Evolutionary conservation across 2,888 invertebrate genomes (phyloP), one percentile per base, ranked within the genome.

Genomic region (Crepidodera aurea): DNA sequence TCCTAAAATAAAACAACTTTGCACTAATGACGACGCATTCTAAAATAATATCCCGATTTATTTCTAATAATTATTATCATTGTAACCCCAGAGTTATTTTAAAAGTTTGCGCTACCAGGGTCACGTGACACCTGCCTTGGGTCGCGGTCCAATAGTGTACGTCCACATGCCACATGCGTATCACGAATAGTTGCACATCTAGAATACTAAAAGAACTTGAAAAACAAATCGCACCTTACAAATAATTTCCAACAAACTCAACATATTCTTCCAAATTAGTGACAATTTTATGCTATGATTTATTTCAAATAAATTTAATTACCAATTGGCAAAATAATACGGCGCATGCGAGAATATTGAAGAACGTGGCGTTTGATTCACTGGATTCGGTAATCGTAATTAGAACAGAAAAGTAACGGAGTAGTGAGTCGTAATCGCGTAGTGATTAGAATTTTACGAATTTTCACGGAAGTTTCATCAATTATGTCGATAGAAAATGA

Each of bases 131-230:
- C 46, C 53, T 57, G 27, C 29, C 42, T 22, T 25, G 42, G 32
- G 25, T 39, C 27, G 34, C 32, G 19, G 71, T 72, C 84, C 84
- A 84, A 84, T 84, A 72, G 72, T 69, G 65, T 73, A 64, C 75
- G 73, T 83, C 83, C 84, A 84, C 84, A 84, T 84, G 82, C 81
- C 60, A 60, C 64, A 62, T 66, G 60, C 63, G 63, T 67, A 61
- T 48, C 27, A 18, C 60, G 25, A 40, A 44, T 32, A 27, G 37
- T 10, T 40, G 10, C 44, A 15, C 37, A 50, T 37, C 37, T 39
- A n/a, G 48, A 25, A 39, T 19, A 39, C 37, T 39, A n/a, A 39
- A 25, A 39, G 22, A 39, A 57, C 7, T 42, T 40, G 32, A 32
- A 58, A 51, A 50, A 18, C 19, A 48, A 59, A 37, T 51, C 15